Conservation (phyloP, 1,140 invertebrate species). For the Drosophila chauvacae region DNA sequence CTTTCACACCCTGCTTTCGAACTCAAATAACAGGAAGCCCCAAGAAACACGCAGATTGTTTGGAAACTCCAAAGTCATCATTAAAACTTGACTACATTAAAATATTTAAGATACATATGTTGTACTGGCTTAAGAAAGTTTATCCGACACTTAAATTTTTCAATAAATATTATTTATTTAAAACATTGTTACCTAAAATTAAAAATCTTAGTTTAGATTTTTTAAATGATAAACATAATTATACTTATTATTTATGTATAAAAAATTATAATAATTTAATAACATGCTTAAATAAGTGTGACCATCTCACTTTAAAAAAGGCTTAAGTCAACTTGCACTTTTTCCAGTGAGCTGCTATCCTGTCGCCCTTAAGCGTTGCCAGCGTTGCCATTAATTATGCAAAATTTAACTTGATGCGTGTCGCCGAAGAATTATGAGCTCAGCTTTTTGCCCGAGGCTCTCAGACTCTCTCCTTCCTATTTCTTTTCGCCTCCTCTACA, state of each 20-base stretch:
- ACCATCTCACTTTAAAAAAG: neutral
- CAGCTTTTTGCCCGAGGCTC: constrained; percentile 36
- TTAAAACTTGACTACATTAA: neutral
- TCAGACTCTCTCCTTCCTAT: constrained; percentile 18
- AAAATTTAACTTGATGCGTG: constrained; percentile 78
- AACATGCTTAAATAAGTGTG: neutral
- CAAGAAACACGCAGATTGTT: constrained; percentile 41
- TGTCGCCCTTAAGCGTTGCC: constrained; percentile 29
- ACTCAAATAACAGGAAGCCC: constrained; percentile 38
- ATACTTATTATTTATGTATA: too few species aligned
- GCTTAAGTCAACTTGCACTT: neutral
- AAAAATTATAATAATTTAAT: neutral
- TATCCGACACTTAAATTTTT: neutral
- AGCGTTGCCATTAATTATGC: constrained; percentile 73
- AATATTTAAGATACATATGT: neutral
- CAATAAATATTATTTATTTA: neutral
- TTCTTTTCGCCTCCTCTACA: constrained; percentile 7
- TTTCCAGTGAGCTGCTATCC: constrained; percentile 14
- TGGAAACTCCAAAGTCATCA: constrained; percentile 8
- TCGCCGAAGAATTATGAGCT: constrained; percentile 68
- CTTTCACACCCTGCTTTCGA: constrained; percentile 38
- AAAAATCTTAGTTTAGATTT: too few species aligned
- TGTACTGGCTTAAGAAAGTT: too few species aligned
- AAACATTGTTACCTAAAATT: too few species aligned
- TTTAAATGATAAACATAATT: too few species aligned